Evolutionary conservation across 1,140 invertebrate genomes (phyloP).

Genomic region (Oryctes rhinoceros): DNA sequence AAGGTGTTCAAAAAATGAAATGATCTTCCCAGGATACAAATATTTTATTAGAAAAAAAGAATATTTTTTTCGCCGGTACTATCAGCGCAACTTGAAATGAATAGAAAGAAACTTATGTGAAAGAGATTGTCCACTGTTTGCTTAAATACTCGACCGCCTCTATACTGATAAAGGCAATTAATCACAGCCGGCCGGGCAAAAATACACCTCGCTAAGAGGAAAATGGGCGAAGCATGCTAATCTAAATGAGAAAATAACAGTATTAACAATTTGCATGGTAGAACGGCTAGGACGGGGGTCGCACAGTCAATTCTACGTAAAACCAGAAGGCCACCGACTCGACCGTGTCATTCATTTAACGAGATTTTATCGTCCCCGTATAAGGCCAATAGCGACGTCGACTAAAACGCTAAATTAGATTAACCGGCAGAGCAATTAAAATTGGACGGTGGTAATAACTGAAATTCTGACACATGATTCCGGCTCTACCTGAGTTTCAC

Average conservation of each 20-base stretch:
- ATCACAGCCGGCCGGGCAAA: background rate
- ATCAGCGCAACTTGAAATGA: no score
- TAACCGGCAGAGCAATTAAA: slow-evolving; percentile 13
- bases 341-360: slow-evolving; percentile 13
- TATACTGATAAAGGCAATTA: background rate
- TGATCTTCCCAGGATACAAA: no score
- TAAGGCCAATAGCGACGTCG: background rate
- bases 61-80: no score
- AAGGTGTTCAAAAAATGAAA: no score
- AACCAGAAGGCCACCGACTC: slow-evolving; percentile 11
- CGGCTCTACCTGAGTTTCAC: slow-evolving; percentile 3
- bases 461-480: background rate
- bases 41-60: no score
- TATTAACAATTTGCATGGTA: background rate
- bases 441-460: slow-evolving; percentile 8
- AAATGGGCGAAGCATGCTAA: slow-evolving; percentile 13
- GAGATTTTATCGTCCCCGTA: background rate
- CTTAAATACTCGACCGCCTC: no score
- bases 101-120: no score
- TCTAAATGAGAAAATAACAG: slow-evolving; percentile 22
- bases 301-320: background rate
- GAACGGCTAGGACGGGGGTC: background rate
- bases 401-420: slow-evolving; percentile 22
- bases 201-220: background rate
- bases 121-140: no score